Conservation (phyloP, 2,888 invertebrate genomes). For the Pterostichus niger region DNA sequence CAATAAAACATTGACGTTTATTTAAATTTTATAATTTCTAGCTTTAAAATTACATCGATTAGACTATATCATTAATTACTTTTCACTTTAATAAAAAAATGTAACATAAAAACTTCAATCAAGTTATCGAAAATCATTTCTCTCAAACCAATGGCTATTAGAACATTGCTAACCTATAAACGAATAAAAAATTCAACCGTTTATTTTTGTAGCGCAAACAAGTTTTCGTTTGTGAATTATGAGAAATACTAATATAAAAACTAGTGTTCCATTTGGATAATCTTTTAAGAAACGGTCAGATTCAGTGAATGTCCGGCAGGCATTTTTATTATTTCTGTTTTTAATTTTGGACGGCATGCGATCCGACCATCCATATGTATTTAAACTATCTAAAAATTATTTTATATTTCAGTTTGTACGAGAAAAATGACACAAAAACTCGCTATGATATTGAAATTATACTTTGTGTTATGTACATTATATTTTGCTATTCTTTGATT, state of each 20-base stretch:
- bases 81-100: background rate
- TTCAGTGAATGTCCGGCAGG: constrained; percentile 12
- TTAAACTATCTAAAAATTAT: background rate
- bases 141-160: background rate
- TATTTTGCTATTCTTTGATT: too few species aligned
- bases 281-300: background rate
- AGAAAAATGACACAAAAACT: too few species aligned
- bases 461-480: too few species aligned
- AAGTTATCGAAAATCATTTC: constrained; percentile 1
- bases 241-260: constrained; percentile 31
- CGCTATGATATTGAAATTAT: too few species aligned
- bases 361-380: background rate
- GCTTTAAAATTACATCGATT: background rate
- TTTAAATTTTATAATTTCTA: too few species aligned
- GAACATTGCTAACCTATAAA: constrained; percentile 19
- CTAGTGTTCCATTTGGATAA: constrained; percentile 14
- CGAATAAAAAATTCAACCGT: constrained; percentile 11
- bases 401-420: constrained; percentile 27
- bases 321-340: constrained; percentile 34
- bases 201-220: constrained; percentile 31
- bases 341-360: constrained; percentile 14
- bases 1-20: too few species aligned
- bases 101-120: background rate
- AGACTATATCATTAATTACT: constrained; percentile 1
- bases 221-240: constrained; percentile 49